Evolutionary conservation across 2,113 vertebrate species (phyloP), one percentile per base, ranked within the genome.

Genomic region (Myiozetetes cayanensis): DNA sequence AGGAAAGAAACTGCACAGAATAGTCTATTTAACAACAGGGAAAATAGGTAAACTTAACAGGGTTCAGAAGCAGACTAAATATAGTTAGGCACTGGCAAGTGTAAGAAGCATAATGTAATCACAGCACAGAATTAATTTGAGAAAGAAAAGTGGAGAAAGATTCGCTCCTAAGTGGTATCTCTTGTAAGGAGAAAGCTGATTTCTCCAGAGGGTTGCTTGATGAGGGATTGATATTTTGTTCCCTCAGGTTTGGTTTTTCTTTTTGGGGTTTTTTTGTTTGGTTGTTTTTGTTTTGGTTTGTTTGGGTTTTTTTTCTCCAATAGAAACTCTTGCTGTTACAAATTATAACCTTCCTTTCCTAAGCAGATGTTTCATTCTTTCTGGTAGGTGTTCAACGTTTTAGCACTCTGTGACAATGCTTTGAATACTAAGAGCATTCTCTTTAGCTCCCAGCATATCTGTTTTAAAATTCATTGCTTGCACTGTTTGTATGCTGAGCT

Each of bases 171-270:
- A 94, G 61, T 85, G 79, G 41, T 53, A 62, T 86, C 81, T 77
- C 90, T 94, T 90, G 67, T 95, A 92, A 92, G 89, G 84, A 96
- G 87, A 92, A 68, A 89, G 44, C 59, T 95, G 93, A 96, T 97
- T 98, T 97, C 95, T 97, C 96, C 85, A 88, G 93, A 93, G 89
- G 73, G 53, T 94, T 91, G 67, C 81, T 97, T 95, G 86, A 96
- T 94, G 79, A 97, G 68, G 84, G 89, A 74, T 70, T 92, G 85
- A 77, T 85, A 86, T 95, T 96, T 97, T 77, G 17, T 85, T 95
- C 88, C 77, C 59, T 90, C 55, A 1, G 7, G 33, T 10, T n/a
- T 5, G 35, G 6, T n/a, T 39, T 35, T n/a, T 24, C 18, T 28
- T 9, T 24, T 35, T n/a, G 12, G 20, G 24, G 20, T 9, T 9